A percentile compares a stretch with the other conserved stretches of the same genome.
These are phyloP conservation scores for Glyptemys insculpta DNA, from an alignment of 2,797 vertebrate species.

Conservation along the genomic window DNA sequence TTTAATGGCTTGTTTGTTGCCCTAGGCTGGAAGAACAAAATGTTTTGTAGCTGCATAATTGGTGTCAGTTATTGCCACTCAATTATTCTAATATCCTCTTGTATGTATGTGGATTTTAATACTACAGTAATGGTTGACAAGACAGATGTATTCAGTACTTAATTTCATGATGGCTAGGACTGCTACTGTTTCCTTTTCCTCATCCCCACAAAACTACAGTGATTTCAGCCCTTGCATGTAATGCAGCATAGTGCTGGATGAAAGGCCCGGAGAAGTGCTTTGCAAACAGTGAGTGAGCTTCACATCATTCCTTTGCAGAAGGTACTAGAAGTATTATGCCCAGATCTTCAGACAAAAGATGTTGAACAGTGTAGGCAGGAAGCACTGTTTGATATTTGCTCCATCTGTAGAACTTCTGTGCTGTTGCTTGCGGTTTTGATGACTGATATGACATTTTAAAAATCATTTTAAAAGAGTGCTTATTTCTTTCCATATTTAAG, in stretches of 20 bases:
- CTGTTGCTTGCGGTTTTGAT: neutral
- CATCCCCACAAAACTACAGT: neutral
- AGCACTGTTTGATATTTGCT: neutral
- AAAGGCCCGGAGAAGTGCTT: neutral
- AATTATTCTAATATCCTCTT: neutral
- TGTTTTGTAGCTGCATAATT: neutral
- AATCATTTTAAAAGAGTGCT: conserved; percentile 10
- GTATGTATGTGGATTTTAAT: neutral
- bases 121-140: neutral
- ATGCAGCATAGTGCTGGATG: neutral
- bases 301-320: neutral
- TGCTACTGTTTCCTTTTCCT: neutral
- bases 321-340: neutral
- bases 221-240: neutral
- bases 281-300: neutral
- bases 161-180: neutral
- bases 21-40: neutral
- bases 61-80: neutral
- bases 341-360: neutral
- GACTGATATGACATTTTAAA: conserved; percentile 30
- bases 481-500: neutral
- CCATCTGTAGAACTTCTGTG: fast-evolving
- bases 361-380: conserved; percentile 18
- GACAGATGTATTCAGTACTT: fast-evolving
- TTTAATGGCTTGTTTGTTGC: neutral